Conservation (phyloP, 2,113 vertebrate species). For the Callospermophilus lateralis region DNA sequence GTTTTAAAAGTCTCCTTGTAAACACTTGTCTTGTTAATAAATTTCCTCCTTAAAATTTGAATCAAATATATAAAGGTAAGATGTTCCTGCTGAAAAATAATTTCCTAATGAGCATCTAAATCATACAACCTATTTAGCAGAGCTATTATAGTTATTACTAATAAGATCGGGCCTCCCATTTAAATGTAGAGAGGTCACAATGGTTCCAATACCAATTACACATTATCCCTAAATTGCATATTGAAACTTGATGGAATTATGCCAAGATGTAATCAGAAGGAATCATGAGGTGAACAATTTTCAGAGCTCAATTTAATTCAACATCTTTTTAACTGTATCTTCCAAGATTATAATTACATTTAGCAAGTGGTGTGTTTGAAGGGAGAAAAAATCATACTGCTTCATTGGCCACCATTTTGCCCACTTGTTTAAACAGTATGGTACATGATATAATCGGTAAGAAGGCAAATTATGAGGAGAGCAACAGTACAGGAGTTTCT, state of each 20-base stretch:
- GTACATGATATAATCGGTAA: neutral
- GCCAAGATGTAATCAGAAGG: slow-evolving; percentile 79
- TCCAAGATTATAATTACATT: slow-evolving; percentile 77
- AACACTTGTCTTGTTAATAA: slow-evolving; percentile 64
- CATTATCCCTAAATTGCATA: slow-evolving; percentile 77
- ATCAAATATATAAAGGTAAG: slow-evolving; percentile 68
- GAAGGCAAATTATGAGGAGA: neutral
- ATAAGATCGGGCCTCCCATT: slow-evolving; percentile 71
- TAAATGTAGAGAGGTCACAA: slow-evolving; percentile 51
- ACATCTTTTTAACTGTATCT: slow-evolving; percentile 73
- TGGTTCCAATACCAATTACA: slow-evolving; percentile 70
- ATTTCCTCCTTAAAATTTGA: slow-evolving; percentile 62
- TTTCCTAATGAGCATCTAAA: slow-evolving; percentile 74
- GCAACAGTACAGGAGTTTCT: neutral
- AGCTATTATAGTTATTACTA: slow-evolving; percentile 78
- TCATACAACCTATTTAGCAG: slow-evolving; percentile 68
- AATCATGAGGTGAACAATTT: slow-evolving; percentile 80
- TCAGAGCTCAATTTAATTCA: slow-evolving; percentile 79
- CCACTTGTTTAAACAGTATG: neutral
- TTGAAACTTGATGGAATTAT: slow-evolving; percentile 73
- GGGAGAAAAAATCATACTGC: neutral
- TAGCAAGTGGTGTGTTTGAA: slow-evolving; percentile 64
- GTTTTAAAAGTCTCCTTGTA: slow-evolving; percentile 53
- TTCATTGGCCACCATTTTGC: slow-evolving; percentile 33
- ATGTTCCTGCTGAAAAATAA: slow-evolving; percentile 73